These are phyloP conservation scores for Sorex araneus DNA, from an alignment of 2,113 vertebrate genomes.

Conservation along the genomic window DNA sequence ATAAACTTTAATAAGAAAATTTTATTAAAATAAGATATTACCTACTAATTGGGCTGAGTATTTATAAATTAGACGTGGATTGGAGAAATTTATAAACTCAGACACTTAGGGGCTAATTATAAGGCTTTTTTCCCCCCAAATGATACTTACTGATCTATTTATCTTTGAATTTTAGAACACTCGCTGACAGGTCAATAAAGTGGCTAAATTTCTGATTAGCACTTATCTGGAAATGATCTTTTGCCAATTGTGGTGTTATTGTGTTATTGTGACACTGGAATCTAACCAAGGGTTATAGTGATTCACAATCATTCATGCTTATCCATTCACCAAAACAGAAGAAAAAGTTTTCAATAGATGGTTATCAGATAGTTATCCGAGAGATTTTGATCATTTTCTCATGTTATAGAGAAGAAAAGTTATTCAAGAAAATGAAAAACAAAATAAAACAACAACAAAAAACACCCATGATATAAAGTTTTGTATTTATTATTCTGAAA, in stretches of 20 bases:
- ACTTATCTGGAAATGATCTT: background rate
- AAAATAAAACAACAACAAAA: too few relatives aligned
- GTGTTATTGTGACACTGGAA: background rate
- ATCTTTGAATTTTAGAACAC: slow-evolving; percentile 50
- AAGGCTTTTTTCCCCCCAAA: background rate
- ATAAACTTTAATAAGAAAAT: background rate
- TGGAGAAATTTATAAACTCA: background rate
- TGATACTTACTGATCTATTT: background rate
- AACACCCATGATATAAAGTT: background rate
- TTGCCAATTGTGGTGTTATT: background rate
- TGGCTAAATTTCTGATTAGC: background rate
- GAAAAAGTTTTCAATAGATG: background rate
- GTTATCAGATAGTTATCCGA: slow-evolving; percentile 13
- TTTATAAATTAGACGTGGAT: background rate
- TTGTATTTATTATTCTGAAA: background rate
- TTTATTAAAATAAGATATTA: background rate
- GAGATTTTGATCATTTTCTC: slow-evolving; percentile 4
- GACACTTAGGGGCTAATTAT: background rate
- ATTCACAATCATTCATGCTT: background rate
- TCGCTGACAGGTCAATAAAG: background rate
- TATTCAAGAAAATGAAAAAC: slow-evolving; percentile 7
- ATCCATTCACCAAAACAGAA: slow-evolving; percentile 7
- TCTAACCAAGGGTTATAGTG: background rate
- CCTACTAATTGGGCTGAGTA: background rate
- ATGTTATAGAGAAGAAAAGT: slow-evolving; percentile 28